Evolutionary conservation across 1,140 invertebrate species (phyloP).

Genomic region (Cephus cinctus): DNA sequence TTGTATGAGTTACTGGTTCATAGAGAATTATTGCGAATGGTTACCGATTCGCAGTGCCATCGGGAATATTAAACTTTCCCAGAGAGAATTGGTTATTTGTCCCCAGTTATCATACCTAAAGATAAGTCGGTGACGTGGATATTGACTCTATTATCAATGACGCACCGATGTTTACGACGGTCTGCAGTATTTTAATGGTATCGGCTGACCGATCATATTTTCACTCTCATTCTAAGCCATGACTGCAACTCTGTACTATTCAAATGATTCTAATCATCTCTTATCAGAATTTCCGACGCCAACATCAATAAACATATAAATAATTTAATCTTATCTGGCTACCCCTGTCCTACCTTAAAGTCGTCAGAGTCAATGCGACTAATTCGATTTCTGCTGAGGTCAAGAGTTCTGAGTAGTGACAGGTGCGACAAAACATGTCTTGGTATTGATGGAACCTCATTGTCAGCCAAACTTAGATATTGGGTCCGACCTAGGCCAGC

Average conservation of each 20-base stretch:
- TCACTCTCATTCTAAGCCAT: too few relatives aligned
- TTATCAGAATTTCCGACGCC: too few relatives aligned
- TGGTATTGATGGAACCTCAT: slow-evolving; percentile 68
- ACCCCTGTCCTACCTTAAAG: slow-evolving; percentile 60
- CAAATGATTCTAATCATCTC: too few relatives aligned
- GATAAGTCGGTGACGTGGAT: neutral
- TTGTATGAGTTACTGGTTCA: too few relatives aligned
- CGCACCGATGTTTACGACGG: neutral
- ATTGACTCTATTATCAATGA: neutral
- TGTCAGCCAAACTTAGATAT: slow-evolving; percentile 73
- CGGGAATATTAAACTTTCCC: too few relatives aligned
- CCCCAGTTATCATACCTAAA: neutral
- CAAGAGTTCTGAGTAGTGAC: slow-evolving; percentile 69
- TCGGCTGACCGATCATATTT: too few relatives aligned
- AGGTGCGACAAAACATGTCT: slow-evolving; percentile 68
- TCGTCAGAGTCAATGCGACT: slow-evolving; percentile 61
- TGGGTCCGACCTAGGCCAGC: slow-evolving; percentile 67
- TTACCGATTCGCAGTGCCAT: too few relatives aligned
- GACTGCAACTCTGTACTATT: too few relatives aligned
- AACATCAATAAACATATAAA: too few relatives aligned
- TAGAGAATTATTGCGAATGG: too few relatives aligned
- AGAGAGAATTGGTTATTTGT: neutral
- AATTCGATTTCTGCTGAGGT: slow-evolving; percentile 71
- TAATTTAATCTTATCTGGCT: too few relatives aligned
- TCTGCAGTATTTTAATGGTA: too few relatives aligned